A percentile compares a stretch with the other conserved stretches of the same genome.
These are phyloP conservation scores for Eciton burchellii DNA, from an alignment of 1,140 invertebrate species.

Conservation along the genomic window DNA sequence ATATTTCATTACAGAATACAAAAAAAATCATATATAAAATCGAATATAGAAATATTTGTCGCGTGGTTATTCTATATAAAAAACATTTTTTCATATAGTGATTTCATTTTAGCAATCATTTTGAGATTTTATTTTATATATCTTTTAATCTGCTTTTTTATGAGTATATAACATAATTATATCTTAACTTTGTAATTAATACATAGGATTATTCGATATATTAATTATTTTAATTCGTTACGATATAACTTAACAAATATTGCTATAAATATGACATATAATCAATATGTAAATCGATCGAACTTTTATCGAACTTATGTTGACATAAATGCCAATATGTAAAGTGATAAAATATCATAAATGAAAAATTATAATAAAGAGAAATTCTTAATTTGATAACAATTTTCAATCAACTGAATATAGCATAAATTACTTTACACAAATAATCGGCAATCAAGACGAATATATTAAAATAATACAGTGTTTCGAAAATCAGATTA, in stretches of 20 bases:
- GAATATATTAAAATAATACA: slow-evolving; percentile 5
- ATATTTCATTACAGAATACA: slow-evolving; percentile 20
- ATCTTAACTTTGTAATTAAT: too few relatives aligned
- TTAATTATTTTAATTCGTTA: slow-evolving; percentile 2
- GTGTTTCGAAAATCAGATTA: slow-evolving; percentile 16
- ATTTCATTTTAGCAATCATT: background rate
- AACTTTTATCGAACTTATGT: slow-evolving; percentile 37
- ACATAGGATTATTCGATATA: too few relatives aligned
- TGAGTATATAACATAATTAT: too few relatives aligned
- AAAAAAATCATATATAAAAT: slow-evolving; percentile 12
- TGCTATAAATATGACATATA: background rate
- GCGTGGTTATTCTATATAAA: background rate
- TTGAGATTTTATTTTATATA: background rate
- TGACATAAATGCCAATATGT: slow-evolving; percentile 20
- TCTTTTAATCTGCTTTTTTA: slow-evolving; percentile 10
- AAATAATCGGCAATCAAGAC: slow-evolving; percentile 25
- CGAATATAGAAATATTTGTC: too few relatives aligned
- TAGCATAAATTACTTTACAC: slow-evolving; percentile 48
- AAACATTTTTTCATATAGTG: background rate
- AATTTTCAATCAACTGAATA: slow-evolving; percentile 36
- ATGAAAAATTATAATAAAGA: slow-evolving; percentile 26
- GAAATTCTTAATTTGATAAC: slow-evolving; percentile 29
- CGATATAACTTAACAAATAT: slow-evolving; percentile 3
- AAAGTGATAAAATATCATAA: background rate
- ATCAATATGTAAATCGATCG: background rate